A percentile compares a stretch with the other conserved stretches of the same genome.
Evolutionary conservation across 1,140 invertebrate species (phyloP).

Genomic region (Trachymyrmex cornetzi): DNA sequence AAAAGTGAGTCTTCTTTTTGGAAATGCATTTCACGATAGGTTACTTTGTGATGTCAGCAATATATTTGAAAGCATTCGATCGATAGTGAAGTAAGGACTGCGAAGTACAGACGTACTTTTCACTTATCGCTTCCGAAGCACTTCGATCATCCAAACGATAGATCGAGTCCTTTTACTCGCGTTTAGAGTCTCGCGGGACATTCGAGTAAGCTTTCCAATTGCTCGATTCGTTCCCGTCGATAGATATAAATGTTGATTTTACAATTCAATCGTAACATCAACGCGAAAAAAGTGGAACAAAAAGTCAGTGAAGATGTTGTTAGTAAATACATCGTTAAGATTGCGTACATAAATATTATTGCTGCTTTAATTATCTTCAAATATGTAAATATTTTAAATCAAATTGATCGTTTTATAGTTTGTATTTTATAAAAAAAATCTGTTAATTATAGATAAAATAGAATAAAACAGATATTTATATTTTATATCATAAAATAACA

Average conservation of each 20-base stretch:
- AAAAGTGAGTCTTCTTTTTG: background rate
- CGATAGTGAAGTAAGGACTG: slow-evolving; percentile 5
- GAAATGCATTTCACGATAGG: slow-evolving; percentile 9
- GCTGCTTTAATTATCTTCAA: background rate
- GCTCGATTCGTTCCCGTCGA: slow-evolving; percentile 42
- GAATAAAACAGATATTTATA: background rate
- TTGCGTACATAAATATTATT: background rate
- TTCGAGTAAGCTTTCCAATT: slow-evolving; percentile 34
- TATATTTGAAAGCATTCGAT: slow-evolving; percentile 35
- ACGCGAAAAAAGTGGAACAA: background rate
- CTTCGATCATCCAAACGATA: slow-evolving; percentile 37
- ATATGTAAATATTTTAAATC: background rate
- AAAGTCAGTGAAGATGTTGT: background rate
- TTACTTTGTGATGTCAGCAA: slow-evolving; percentile 21
- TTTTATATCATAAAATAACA: background rate
- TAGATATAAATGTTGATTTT: slow-evolving; percentile 38
- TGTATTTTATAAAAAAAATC: background rate
- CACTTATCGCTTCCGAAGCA: slow-evolving; percentile 26
- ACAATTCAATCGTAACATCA: background rate
- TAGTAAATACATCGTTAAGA: background rate
- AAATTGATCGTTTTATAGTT: background rate
- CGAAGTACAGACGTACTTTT: slow-evolving; percentile 40
- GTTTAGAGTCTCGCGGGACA: slow-evolving; percentile 20
- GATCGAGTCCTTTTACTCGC: slow-evolving; percentile 42
- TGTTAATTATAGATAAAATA: slow-evolving; percentile 7